These are phyloP conservation scores for Glaucopsyche alexis DNA, from an alignment of 2,888 invertebrate species.

Conservation along the genomic window DNA sequence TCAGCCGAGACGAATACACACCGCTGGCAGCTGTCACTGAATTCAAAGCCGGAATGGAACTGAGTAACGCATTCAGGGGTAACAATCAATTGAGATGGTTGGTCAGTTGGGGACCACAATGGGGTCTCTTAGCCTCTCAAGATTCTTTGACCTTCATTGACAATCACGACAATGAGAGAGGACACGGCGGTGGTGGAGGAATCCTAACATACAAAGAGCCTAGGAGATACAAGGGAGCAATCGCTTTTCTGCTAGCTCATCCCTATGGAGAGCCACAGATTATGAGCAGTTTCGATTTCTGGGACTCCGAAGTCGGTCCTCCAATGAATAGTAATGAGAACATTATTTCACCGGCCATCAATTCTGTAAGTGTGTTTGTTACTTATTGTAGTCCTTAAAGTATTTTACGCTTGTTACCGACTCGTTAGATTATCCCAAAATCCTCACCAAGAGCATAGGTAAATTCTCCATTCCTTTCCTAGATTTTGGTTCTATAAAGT, in stretches of 20 bases:
- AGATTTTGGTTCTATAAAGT: too few relatives aligned
- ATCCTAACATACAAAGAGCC: conserved; percentile 83
- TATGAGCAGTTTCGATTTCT: conserved; percentile 92
- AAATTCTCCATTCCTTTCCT: too few relatives aligned
- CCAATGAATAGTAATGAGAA: conserved; percentile 82
- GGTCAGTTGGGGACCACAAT: conserved; percentile 80
- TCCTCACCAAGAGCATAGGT: not conserved
- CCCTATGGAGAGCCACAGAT: conserved; percentile 89
- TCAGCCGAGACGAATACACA: conserved; percentile 76
- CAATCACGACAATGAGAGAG: conserved; percentile 91
- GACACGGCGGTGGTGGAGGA: conserved; percentile 77
- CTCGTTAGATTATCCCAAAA: too few relatives aligned
- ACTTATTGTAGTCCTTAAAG: not conserved
- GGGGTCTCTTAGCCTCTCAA: conserved; percentile 79
- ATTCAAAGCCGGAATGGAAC: conserved; percentile 72
- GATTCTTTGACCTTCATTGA: conserved; percentile 87
- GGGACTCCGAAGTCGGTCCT: conserved; percentile 82
- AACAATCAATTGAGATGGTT: conserved; percentile 82
- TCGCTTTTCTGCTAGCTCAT: conserved; percentile 91
- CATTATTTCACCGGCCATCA: conserved; percentile 83
- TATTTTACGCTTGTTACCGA: not conserved
- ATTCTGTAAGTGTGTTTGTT: conserved; percentile 68
- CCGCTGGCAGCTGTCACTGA: conserved; percentile 84
- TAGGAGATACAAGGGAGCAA: conserved; percentile 86
- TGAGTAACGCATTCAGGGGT: conserved; percentile 62